Base-by-base conservation (phyloP, 2,888 invertebrate genomes). In the Phoronis australis region DNA sequence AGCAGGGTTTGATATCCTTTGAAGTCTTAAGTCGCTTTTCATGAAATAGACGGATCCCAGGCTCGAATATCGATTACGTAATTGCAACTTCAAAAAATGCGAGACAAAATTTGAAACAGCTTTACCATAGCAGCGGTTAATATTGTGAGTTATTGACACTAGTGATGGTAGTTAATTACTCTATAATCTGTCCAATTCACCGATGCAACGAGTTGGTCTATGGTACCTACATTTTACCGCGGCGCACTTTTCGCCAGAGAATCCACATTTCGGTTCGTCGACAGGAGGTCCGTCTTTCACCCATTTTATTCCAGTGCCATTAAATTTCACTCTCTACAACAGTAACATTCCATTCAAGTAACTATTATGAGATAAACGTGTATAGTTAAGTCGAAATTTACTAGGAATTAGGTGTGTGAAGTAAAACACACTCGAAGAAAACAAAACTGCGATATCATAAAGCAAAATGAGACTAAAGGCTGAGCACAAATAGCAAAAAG, bases 231-330 rank as follows among this genome's bases (percentile, higher is more conserved):
- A 61, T 53, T 60, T 62, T 4, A 57, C 49, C 4, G 61, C 57
- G 25, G 88, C 87, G 76, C 94, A 94, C 74, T 88, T 87, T 79
- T 92, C 90, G 47, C 87, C 90, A 31, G 85, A 81, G 76, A 90
- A 94, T n/a, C 94, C 94, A 76, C 94, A 94, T 24, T 81, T 80
- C 1, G 93, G 94, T 65, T 89, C 90, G 2, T 91, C 88, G 18
- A 87, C 82, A 0, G 94, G 93, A 37, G 86, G 87, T 41, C 80
- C 80, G 6, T 84, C 85, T 12, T 83, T 83, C 23, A 88, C 82
- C 93, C 93, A 94, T 56, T 85, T 82, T 61, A 93, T 85, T 40
- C 82, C 78, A 27, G 64, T 61, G 4, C 64, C 65, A 6, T 83
- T n/a, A n/a, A n/a, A n/a, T n/a, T n/a, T n/a, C n/a, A n/a, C n/a